Evolutionary conservation across 2,113 vertebrate species (phyloP), one percentile per base, ranked within the genome.

Genomic region (Amia ocellicauda): DNA sequence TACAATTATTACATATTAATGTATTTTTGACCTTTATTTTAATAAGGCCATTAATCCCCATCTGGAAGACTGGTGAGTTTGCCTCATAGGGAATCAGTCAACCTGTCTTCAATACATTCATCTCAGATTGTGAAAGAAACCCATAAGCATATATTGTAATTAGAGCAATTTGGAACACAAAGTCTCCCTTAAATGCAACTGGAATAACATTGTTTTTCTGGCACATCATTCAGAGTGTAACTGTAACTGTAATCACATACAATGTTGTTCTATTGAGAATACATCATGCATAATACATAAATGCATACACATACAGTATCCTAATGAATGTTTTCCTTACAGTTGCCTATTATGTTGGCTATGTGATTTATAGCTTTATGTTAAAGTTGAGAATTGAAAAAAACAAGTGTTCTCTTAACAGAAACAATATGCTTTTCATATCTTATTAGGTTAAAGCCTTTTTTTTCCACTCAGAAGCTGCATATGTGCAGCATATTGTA

Each of bases 241-340:
- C 1, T 11, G 24, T 52, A 41, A 26, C 52, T 14, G 14, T 14
- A 57, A 49, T 49, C 22, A 28, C 17, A 29, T n/a, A 47, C 14
- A 23, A 64, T 17, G 27, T n/a, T 28, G 29, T 45, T 29, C 9
- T 24, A 16, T 10, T 29, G 41, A 26, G 53, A 45, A 10, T 7
- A 41, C 53, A 49, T 49, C 47, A 49, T 47, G 53, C 53, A 64
- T 64, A 47, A 64, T 63, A 31, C 23, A 55, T 45, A n/a, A 27
- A 16, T 28, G 40, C 42, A 42, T 55, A 43, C 52, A 63, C 10
- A 55, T 55, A 43, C 20, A 20, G 52, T 56, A 19, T 45, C 9
- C 20, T 24, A 27, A 45, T 49, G 56, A 47, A 45, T 24, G 42
- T 45, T 1, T 20, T 41, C 56, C 40, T 45, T 56, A 19, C 28